Evolutionary conservation across 2,113 vertebrate species (phyloP).

Genomic region (Urocynchramus pylzowi): DNA sequence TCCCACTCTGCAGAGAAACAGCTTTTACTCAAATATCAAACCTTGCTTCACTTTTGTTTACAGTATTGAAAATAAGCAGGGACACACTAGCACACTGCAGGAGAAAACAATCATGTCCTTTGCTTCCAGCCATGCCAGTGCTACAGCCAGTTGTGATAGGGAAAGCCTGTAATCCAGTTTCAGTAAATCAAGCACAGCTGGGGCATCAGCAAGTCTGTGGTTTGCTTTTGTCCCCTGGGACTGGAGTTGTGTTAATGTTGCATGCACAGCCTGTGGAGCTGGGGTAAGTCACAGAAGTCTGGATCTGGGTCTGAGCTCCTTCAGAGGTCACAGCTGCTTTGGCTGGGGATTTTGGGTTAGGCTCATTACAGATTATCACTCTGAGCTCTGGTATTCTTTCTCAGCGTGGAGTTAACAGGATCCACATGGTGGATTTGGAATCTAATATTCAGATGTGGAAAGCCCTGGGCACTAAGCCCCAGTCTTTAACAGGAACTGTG

Average conservation of each 20-base stretch:
- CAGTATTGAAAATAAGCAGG: background rate
- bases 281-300: background rate
- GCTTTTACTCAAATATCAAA: background rate
- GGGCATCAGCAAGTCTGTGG: background rate
- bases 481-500: background rate
- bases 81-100: background rate
- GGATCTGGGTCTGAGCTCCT: background rate
- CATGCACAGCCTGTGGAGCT: background rate
- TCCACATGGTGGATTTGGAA: constrained; percentile 19
- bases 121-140: background rate
- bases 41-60: background rate
- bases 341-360: constrained; percentile 7
- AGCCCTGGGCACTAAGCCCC: background rate
- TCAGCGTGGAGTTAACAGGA: constrained; percentile 2
- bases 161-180: background rate
- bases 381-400: constrained; percentile 2
- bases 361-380: background rate
- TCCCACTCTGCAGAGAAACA: background rate
- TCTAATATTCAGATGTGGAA: background rate
- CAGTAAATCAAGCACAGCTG: background rate
- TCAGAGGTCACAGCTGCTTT: background rate
- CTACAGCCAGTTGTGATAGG: background rate
- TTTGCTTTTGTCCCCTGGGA: background rate
- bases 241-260: background rate
- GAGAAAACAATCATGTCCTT: background rate